Evolutionary conservation across 2,888 invertebrate species (phyloP).

Genomic region (Orthosia gracilis): DNA sequence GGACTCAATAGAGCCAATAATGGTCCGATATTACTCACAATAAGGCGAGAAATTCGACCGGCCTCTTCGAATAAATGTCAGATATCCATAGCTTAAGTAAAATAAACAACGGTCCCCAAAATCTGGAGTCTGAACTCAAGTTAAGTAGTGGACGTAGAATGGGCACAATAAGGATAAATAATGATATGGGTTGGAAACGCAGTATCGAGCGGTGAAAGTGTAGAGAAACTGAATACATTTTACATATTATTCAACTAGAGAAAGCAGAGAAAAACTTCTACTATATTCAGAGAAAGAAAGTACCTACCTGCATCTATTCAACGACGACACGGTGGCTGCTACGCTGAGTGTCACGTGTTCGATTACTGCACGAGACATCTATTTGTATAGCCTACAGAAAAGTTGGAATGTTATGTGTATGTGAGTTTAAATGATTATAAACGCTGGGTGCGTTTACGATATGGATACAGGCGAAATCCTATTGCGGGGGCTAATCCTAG

Average conservation of each 20-base stretch:
- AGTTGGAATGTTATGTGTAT: no score
- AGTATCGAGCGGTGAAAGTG: slow-evolving; percentile 42
- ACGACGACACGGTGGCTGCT: no score
- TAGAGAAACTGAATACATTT: slow-evolving; percentile 28
- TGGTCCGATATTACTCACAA: slow-evolving; percentile 68
- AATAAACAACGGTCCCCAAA: slow-evolving; percentile 77
- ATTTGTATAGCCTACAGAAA: no score
- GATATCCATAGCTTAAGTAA: slow-evolving; percentile 79
- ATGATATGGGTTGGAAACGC: slow-evolving; percentile 74
- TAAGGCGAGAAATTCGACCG: slow-evolving; percentile 65
- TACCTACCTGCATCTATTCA: no score
- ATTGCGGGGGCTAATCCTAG: no score
- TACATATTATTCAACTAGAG: slow-evolving; percentile 34
- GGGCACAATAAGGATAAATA: slow-evolving; percentile 86
- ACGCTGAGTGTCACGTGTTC: no score
- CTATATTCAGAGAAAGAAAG: neutral
- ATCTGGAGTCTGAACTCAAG: slow-evolving; percentile 63
- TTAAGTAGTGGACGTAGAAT: slow-evolving; percentile 71
- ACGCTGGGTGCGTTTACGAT: no score
- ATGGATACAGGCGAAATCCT: no score
- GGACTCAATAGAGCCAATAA: slow-evolving; percentile 64
- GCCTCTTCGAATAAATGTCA: slow-evolving; percentile 78
- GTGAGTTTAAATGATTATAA: no score
- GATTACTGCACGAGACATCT: no score
- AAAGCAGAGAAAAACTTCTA: neutral